Evolutionary conservation across 2,797 vertebrate genomes (phyloP).

Genomic region (Falco rusticolus): DNA sequence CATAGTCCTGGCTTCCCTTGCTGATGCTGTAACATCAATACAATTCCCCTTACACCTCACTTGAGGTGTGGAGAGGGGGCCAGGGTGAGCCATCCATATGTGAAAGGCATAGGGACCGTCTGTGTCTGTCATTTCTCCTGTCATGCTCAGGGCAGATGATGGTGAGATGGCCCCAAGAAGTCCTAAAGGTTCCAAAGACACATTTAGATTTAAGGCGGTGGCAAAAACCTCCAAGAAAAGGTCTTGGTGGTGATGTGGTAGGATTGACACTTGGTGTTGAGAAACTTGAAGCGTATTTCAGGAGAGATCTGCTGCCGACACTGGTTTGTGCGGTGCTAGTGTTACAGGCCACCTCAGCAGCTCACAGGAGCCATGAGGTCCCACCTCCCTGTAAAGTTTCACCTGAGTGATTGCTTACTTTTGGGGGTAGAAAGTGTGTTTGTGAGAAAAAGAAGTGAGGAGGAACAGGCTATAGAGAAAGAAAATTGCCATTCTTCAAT

Average conservation of each 20-base stretch:
- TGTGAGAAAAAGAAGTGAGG: background rate
- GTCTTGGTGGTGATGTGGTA: background rate
- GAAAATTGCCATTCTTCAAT: background rate
- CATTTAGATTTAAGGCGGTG: background rate
- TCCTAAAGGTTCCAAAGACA: background rate
- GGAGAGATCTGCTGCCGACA: background rate
- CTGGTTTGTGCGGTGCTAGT: background rate
- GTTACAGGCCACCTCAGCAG: background rate
- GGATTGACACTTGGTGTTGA: background rate
- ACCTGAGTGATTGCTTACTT: background rate
- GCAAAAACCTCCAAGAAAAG: background rate
- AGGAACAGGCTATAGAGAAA: background rate
- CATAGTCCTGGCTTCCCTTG: accelerated
- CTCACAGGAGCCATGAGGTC: background rate
- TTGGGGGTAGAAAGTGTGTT: background rate
- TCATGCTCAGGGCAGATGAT: background rate
- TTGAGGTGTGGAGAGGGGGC: background rate
- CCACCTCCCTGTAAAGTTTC: background rate
- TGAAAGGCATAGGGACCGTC: background rate
- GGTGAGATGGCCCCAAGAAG: background rate
- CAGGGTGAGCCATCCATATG: background rate
- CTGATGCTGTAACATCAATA: background rate
- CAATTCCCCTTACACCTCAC: background rate
- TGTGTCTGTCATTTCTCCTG: background rate
- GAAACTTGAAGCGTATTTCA: background rate